Percentiles rank a stretch among this genome's conserved stretches.
These are phyloP conservation scores for Cepaea nemoralis DNA, from an alignment of 1,140 invertebrate genomes.

Conservation along the genomic window DNA sequence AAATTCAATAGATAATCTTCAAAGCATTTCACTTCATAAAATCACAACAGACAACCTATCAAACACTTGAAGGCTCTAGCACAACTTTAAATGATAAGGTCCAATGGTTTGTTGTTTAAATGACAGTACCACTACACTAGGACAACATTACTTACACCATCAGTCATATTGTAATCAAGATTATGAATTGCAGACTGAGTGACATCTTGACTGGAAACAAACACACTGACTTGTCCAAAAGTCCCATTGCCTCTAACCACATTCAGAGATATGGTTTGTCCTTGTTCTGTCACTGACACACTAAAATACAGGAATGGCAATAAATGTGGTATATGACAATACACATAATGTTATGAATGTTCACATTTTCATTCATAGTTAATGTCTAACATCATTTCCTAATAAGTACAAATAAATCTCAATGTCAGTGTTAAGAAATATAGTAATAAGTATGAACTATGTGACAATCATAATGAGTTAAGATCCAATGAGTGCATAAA, in stretches of 20 bases:
- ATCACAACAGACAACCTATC: not conserved
- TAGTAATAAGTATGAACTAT: too few species aligned
- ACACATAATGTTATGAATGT: too few species aligned
- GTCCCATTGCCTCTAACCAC: constrained; percentile 60
- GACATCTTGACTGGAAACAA: constrained; percentile 61
- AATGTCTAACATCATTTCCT: too few species aligned
- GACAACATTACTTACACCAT: constrained; percentile 54
- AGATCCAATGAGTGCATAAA: too few species aligned
- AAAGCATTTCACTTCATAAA: too few species aligned
- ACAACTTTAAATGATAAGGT: not conserved
- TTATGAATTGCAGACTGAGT: constrained; percentile 54
- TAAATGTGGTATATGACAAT: not conserved
- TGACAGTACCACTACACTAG: not conserved
- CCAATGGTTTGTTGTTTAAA: not conserved
- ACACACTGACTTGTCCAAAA: constrained; percentile 68
- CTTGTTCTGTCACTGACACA: constrained; percentile 60
- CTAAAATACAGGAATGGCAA: constrained; percentile 51
- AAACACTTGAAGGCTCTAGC: not conserved
- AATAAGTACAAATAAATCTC: too few species aligned
- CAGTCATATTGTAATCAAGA: constrained; percentile 59
- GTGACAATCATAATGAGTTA: too few species aligned
- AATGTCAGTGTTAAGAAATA: too few species aligned
- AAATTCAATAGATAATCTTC: too few species aligned
- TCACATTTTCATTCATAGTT: too few species aligned
- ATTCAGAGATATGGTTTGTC: constrained; percentile 58